Evolutionary conservation across 2,888 invertebrate genomes (phyloP).

Genomic region (Xanthia togata): DNA sequence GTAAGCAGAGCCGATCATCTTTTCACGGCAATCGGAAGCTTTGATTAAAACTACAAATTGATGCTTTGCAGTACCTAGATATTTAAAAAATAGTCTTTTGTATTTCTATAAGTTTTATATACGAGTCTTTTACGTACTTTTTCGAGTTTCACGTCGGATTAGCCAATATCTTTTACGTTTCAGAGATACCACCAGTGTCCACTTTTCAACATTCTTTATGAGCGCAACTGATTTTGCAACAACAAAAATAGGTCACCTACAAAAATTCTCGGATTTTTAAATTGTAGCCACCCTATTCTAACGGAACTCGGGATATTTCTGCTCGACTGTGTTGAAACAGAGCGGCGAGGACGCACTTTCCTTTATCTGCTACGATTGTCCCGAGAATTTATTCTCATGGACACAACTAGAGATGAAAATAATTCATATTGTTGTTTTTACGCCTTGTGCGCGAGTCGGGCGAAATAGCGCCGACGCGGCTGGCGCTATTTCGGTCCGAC

Average conservation of each 20-base stretch:
- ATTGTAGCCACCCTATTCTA: slow-evolving; percentile 55
- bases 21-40: not conserved
- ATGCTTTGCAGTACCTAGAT: not conserved
- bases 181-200: not conserved
- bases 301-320: slow-evolving; percentile 63
- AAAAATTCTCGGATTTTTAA: slow-evolving; percentile 18
- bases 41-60: not conserved
- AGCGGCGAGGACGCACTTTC: slow-evolving; percentile 61
- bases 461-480: too few species aligned
- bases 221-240: not conserved
- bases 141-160: not conserved
- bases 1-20: too few species aligned
- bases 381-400: slow-evolving; percentile 60
- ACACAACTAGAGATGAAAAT: slow-evolving; percentile 58
- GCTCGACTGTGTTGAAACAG: slow-evolving; percentile 69
- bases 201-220: not conserved
- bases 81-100: too few species aligned
- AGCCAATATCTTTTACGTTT: not conserved
- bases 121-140: not conserved
- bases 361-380: slow-evolving; percentile 62
- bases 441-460: slow-evolving; percentile 37
- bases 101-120: not conserved
- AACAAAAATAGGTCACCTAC: slow-evolving; percentile 16
- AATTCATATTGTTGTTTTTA: slow-evolving; percentile 64
- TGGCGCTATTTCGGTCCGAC: slow-evolving; percentile 33